Evolutionary conservation across 2,113 vertebrate species (phyloP), one percentile per base, ranked within the genome.

Genomic region (Lampris incognitus): DNA sequence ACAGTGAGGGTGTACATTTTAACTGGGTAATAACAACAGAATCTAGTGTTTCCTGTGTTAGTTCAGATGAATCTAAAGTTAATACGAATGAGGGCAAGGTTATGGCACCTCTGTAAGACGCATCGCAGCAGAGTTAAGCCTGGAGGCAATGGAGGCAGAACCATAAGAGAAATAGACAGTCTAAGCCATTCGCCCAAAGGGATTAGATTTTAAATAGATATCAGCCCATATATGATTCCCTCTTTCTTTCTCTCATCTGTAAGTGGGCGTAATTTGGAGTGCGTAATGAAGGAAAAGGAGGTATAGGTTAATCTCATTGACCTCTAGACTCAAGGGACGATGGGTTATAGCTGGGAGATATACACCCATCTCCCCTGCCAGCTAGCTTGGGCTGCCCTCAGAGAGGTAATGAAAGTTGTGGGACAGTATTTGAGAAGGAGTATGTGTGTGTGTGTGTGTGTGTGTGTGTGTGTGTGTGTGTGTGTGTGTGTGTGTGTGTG

Each of bases 261-360:
- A 90, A 91, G 85, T 87, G 89, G 87, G 84, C 88, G 87, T 90
- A 90, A 92, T 90, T 92, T 89, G 81, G 75, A 90, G 86, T 85
- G 82, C 72, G 69, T 92, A 90, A 88, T 87, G 87, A 86, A 89
- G 67, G 82, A 85, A 88, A 90, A 89, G 79, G 68, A 89, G 87
- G 89, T 85, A 80, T 89, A 92, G 93, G 91, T 92, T 93, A 92
- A 94, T 93, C 93, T 92, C 89, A 93, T 94, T 92, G 93, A 90
- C 92, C 91, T 86, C 67, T 54, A 72, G 56, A 81, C 93, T 89
- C 92, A 61, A 48, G 92, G 89, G 92, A 93, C 46, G 9, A 9
- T 24, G 83, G 87, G 91, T 90, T 82, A 88, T 78, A 92, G 86
- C 81, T 80, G 85, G 87, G 82, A 90, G 90, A 88, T 83, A 83